Evolutionary conservation across 2,113 vertebrate species (phyloP).

Genomic region (Sinocyclocheilus grahami): DNA sequence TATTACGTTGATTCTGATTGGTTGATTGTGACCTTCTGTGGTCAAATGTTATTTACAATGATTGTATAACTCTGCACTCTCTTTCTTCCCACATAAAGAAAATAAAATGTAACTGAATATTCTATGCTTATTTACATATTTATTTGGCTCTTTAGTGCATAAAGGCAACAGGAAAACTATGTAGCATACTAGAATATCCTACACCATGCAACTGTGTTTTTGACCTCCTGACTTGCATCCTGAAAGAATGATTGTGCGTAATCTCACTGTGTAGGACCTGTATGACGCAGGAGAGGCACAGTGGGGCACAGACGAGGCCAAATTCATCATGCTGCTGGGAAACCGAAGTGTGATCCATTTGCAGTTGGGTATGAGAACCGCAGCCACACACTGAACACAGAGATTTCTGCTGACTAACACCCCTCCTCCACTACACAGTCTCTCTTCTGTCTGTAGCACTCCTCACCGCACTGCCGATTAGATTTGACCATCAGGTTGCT

Average conservation of each 20-base stretch:
- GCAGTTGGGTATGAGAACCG: slow-evolving; percentile 80
- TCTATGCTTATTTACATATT: background rate
- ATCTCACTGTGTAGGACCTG: slow-evolving; percentile 78
- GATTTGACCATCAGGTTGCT: background rate
- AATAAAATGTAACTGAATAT: background rate
- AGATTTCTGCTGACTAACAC: slow-evolving; percentile 14
- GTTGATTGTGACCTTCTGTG: background rate
- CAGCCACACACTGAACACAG: slow-evolving; percentile 43
- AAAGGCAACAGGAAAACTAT: background rate
- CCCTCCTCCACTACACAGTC: background rate
- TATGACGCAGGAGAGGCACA: slow-evolving; percentile 89
- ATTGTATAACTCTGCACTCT: background rate
- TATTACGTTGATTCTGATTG: background rate
- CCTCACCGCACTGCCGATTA: background rate
- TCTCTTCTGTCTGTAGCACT: background rate
- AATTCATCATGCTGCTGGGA: slow-evolving; percentile 95
- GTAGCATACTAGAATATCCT: background rate
- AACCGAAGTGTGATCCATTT: slow-evolving; percentile 91
- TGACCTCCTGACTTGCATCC: background rate
- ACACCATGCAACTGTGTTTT: background rate
- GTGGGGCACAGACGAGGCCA: slow-evolving; percentile 94
- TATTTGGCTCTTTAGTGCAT: background rate
- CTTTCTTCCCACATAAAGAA: background rate
- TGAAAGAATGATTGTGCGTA: slow-evolving; percentile 16
- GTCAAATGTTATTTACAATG: background rate